A percentile compares a stretch with the other conserved stretches of the same genome.
Conservation (phyloP, 2,113 vertebrate genomes). For the Phrynosoma platyrhinos region DNA sequence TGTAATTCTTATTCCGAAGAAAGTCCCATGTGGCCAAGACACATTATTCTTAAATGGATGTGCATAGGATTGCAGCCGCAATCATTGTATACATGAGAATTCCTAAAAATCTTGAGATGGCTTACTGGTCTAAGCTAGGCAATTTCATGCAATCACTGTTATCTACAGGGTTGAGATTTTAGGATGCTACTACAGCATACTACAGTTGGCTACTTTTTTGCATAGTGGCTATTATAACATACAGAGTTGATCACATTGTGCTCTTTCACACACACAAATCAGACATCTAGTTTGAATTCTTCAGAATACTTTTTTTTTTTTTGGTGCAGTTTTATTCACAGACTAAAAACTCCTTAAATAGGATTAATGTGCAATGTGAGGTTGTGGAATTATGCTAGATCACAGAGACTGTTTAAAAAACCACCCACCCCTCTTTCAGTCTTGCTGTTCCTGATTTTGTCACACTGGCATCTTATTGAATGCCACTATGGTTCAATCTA, state of each 20-base stretch:
- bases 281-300: background rate
- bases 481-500: background rate
- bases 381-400: background rate
- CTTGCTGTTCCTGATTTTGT: background rate
- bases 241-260: background rate
- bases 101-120: background rate
- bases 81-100: background rate
- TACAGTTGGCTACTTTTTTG: background rate
- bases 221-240: background rate
- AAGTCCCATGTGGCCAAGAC: background rate
- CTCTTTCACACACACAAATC: background rate
- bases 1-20: background rate
- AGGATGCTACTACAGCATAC: background rate
- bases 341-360: background rate
- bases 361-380: background rate
- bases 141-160: background rate
- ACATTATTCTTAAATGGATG: background rate
- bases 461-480: background rate
- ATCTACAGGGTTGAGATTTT: background rate
- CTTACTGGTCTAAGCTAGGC: background rate
- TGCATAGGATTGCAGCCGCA: background rate
- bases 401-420: background rate
- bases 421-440: background rate
- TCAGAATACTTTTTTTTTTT: background rate
- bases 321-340: too few species aligned